Conservation (phyloP, 2,797 vertebrate species). For the Sebastes matsubarae region DNA sequence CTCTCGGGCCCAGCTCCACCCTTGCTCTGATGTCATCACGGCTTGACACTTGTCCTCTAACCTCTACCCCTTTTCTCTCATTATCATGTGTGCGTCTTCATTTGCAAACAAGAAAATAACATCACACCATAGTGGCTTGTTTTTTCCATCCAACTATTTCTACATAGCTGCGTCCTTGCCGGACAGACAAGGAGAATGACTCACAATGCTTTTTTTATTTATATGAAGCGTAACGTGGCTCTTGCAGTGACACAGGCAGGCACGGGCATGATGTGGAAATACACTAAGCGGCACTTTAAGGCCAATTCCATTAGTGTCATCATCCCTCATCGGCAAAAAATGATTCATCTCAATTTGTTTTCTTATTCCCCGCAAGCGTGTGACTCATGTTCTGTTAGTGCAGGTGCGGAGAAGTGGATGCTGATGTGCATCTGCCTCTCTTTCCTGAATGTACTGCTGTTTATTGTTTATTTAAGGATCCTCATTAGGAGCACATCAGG, state of each 20-base stretch:
- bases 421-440: conserved; percentile 1
- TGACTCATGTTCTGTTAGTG: conserved; percentile 68
- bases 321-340: conserved; percentile 48
- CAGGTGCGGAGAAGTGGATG: conserved; percentile 48
- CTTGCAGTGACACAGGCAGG: conserved; percentile 23
- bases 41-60: conserved; percentile 20
- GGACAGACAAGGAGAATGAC: conserved; percentile 9
- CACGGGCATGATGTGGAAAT: conserved; percentile 49
- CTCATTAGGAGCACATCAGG: neutral
- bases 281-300: conserved; percentile 62
- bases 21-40: neutral
- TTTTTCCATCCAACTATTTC: neutral
- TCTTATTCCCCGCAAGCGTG: conserved; percentile 50
- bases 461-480: neutral
- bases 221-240: neutral
- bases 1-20: conserved; percentile 21
- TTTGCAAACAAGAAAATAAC: neutral
- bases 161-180: neutral
- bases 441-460: neutral
- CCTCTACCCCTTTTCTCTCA: neutral
- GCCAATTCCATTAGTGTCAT: conserved; percentile 73
- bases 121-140: neutral
- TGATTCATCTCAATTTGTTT: conserved; percentile 69
- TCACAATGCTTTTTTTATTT: neutral
- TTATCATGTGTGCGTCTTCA: neutral